Evolutionary conservation across 1,140 invertebrate species (phyloP), one percentile per base, ranked within the genome.

Genomic region (Adelges cooleyi): DNA sequence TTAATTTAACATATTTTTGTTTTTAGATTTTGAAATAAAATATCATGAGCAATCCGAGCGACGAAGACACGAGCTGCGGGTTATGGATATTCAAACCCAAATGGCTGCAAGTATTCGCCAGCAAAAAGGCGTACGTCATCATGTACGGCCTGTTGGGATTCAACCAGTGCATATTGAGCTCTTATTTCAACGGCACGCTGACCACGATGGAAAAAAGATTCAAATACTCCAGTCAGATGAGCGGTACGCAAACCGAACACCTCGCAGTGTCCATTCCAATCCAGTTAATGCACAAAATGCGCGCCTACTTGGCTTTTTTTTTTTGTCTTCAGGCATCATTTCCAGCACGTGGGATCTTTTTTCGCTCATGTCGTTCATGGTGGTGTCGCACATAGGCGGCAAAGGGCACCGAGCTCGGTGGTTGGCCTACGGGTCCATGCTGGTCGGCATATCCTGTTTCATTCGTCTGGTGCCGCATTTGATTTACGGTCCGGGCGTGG

Each of bases 121-220:
- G 86, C 69, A 87, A 88, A 72, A 86, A 86, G 65, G 80, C 80
- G 0, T 89, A 87, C 69, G 80, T 89, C 1, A 72, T 87, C 48
- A 74, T 87, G 0, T 89, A 87, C 69, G 86, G 85, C 46, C 73
- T 87, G 3, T 75, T 88, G 1, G 86, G 85, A 2, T 82, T 85
- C 68, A 79, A 86, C 49, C 86, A 86, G 69, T 82, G 82, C n/a
- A 85, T 86, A 66, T 81, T 84, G 66, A 87, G 83, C 70, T 81
- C 85, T 2, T 90, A 90, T 71, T 86, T 86, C 67, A 85, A 85
- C 70, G 86, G 85, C 10, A 86, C 84, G 6, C 83, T 89, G 44
- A 86, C 86, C 29, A 90, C 87, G 1, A 77, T 90, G 25, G 87
- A 90, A 72, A 89, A 89, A 71, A 78, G 86, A 68, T 90, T 87